Evolutionary conservation across 2,113 vertebrate genomes (phyloP), one percentile per base, ranked within the genome.

Genomic region (Thalassarche chlororhynchos): DNA sequence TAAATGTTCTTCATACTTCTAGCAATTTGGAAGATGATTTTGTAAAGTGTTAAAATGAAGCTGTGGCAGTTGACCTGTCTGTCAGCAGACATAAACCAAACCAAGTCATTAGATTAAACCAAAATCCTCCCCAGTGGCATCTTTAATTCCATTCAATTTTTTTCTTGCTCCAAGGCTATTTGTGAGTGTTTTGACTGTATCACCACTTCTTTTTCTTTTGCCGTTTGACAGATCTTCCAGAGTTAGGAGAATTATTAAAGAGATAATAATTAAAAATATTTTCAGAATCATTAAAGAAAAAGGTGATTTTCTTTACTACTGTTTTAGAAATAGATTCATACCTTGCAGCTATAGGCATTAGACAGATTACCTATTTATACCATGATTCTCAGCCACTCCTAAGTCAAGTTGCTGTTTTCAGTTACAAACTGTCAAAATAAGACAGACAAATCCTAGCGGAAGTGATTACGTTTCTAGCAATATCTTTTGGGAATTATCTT

Each of bases 101-200:
- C 38, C 29, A 93, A 81, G 71, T 84, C 40, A 95, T 69, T 88
- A 83, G n/a, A 52, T 65, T 90, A 94, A 89, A 88, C 34, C 47
- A 40, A 93, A 93, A 72, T 65, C 65, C 32, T 84, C 18, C 31
- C 20, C 69, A 71, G 75, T 76, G 84, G 96, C 49, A 97, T 74
- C 84, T 87, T 97, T 93, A 95, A 98, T 94, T 80, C 90, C 54
- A 92, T 93, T 95, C 83, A 89, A 51, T 93, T 94, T 68, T 84
- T 89, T 93, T 93, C 25, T 7, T 88, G n/a, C 89, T 97, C 54
- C 79, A 78, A 93, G 84, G 80, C 77, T 95, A 75, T 95, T 83
- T 87, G 55, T 95, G 42, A 95, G 51, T 55, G 46, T 79, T 97
- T 93, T 70, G 60, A 90, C 51, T 86, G 44, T 47, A 71, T 84